These are phyloP conservation scores for Noctuana brunneofusca DNA, from an alignment of 2,888 invertebrate genomes.

Conservation along the genomic window DNA sequence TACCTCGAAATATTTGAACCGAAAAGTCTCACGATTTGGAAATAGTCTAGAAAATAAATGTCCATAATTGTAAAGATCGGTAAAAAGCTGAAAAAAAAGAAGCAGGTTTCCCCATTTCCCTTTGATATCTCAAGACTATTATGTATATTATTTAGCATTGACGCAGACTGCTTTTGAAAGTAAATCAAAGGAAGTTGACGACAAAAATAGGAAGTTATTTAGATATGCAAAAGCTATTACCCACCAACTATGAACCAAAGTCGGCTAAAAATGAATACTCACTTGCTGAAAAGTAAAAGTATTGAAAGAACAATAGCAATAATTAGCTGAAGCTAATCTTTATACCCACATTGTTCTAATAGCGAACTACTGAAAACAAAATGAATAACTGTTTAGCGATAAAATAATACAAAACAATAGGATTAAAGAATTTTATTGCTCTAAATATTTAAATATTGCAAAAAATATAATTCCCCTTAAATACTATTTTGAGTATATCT, in stretches of 20 bases:
- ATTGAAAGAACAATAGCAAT: background rate
- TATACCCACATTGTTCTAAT: conserved; percentile 9
- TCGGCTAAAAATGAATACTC: background rate
- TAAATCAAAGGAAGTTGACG: conserved; percentile 4
- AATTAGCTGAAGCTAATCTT: conserved; percentile 9
- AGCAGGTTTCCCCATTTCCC: conserved; percentile 6
- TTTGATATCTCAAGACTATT: conserved; percentile 8
- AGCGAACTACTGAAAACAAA: background rate
- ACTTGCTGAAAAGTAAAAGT: conserved; percentile 10
- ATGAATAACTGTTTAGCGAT: conserved; percentile 9
- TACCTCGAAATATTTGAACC: too few species aligned
- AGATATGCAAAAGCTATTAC: background rate
- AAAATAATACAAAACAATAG: conserved; percentile 5
- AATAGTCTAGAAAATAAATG: background rate
- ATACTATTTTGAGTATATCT: too few species aligned
- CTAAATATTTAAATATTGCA: background rate
- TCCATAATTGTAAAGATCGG: background rate
- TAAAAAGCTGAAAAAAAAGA: background rate
- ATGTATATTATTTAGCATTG: conserved; percentile 3
- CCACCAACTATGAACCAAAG: background rate
- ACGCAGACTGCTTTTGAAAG: conserved; percentile 6
- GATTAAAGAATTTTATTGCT: background rate
- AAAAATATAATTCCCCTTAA: background rate
- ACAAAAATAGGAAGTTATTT: background rate
- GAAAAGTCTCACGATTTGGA: too few species aligned